Base-by-base conservation (phyloP, 2,797 vertebrate genomes). In the Psittacula echo region DNA sequence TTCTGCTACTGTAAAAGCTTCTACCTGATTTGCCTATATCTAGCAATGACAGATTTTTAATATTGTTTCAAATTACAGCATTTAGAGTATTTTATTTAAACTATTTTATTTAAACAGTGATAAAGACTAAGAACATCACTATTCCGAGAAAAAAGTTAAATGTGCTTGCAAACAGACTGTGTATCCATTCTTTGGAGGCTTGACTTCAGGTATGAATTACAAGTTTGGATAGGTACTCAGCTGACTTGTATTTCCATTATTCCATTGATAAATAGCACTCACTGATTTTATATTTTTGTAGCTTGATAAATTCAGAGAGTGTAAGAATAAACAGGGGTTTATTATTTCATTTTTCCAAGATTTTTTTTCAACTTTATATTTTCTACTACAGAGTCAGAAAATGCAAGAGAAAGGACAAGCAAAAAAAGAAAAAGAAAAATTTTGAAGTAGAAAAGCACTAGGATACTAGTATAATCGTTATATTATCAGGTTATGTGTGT, bases 21-120 rank as follows among this genome's bases (percentile, higher is more conserved):
- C 97, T 97, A 97, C 97, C 94, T 97, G 98, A 98, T 98, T 98
- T 98, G 97, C 98, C 97, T 97, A 96, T 97, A 97, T 98, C 97
- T 97, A 97, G 92, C 39, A 86, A 85, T 75, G 83, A 93, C 77
- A 96, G 80, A 85, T 95, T 95, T 95, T 97, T 93, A 95, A 74
- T 76, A 91, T 47, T 47, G 10, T 85, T 94, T 91, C 85, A 95
- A 96, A 96, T 93, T 91, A 95, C 45, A 71, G 48, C 37, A 89
- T 92, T 90, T 95, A 93, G 93, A 96, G 34, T 75, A 72, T 87
- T 94, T 93, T 58, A 90, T 92, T 90, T 95, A 93, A 94, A 96
- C 34, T 75, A 72, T 87, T 94, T 93, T 85, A 73, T 73, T 96
- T 93, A 94, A 95, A 95, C 53, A 68, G 54, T 51, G 72, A 85